Conservation (phyloP, 1,140 invertebrate genomes). For the Caerostris extrusa region DNA sequence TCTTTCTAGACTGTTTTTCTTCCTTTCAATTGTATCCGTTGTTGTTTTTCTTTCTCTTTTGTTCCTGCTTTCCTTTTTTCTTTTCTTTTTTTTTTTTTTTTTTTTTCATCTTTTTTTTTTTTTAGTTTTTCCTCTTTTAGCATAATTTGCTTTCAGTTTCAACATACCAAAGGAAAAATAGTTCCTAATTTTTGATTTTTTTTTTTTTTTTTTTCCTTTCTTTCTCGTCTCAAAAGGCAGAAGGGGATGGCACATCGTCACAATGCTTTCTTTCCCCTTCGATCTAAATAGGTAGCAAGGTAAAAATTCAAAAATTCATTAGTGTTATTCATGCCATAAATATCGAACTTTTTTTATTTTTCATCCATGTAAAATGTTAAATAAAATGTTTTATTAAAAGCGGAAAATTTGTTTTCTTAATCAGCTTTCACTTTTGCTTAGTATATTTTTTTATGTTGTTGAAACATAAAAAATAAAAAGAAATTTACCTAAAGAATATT, state of each 20-base stretch:
- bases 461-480: too few species aligned
- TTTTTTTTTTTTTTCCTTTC: too few species aligned
- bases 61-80: background rate
- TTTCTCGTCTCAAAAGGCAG: background rate
- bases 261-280: background rate
- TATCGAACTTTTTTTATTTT: background rate
- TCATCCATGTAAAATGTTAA: background rate
- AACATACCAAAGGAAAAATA: background rate
- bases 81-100: background rate
- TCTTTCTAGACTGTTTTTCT: conserved; percentile 10
- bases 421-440: too few species aligned
- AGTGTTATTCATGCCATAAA: background rate
- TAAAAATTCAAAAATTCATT: conserved; percentile 43
- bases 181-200: background rate
- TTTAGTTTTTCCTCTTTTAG: background rate
- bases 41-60: conserved; percentile 19
- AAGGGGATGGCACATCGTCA: background rate
- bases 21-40: background rate
- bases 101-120: background rate
- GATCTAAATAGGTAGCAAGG: background rate
- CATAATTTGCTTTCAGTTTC: conserved; percentile 20
- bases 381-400: conserved; percentile 31
- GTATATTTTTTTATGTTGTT: background rate
- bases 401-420: background rate
- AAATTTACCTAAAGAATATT: too few species aligned